Conservation (phyloP, 2,797 vertebrate genomes). For the Paguma larvata region DNA sequence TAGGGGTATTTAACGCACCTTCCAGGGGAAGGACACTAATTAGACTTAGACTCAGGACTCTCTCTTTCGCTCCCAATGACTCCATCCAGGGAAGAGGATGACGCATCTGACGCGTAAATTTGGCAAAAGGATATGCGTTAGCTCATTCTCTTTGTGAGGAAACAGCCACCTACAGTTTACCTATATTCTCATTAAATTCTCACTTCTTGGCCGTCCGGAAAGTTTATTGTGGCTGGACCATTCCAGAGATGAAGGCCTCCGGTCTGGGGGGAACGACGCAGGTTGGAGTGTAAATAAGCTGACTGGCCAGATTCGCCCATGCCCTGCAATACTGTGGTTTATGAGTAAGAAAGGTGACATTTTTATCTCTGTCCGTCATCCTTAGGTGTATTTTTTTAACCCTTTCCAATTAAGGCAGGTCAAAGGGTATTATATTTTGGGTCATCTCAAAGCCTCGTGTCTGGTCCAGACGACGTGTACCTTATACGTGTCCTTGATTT, state of each 20-base stretch:
- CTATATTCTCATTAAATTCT: not conserved
- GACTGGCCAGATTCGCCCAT: not conserved
- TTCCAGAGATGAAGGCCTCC: not conserved
- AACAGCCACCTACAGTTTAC: not conserved
- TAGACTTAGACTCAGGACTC: not conserved
- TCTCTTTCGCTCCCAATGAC: not conserved
- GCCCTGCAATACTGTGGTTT: not conserved
- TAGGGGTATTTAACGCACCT: fast-evolving
- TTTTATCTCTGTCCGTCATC: not conserved
- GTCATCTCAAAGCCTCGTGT: not conserved
- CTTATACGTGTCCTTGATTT: not conserved
- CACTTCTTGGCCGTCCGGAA: not conserved
- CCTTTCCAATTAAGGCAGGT: not conserved
- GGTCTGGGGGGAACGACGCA: not conserved
- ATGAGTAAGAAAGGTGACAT: not conserved
- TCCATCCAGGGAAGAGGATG: not conserved
- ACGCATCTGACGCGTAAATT: not conserved
- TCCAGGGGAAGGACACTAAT: fast-evolving
- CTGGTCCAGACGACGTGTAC: not conserved
- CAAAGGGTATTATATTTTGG: not conserved
- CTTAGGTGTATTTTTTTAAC: not conserved
- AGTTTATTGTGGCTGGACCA: not conserved
- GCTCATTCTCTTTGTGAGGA: not conserved
- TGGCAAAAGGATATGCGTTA: not conserved
- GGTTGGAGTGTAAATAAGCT: not conserved